Base-by-base conservation (phyloP, 2,888 invertebrate species). In the Dynastes hyllus region DNA sequence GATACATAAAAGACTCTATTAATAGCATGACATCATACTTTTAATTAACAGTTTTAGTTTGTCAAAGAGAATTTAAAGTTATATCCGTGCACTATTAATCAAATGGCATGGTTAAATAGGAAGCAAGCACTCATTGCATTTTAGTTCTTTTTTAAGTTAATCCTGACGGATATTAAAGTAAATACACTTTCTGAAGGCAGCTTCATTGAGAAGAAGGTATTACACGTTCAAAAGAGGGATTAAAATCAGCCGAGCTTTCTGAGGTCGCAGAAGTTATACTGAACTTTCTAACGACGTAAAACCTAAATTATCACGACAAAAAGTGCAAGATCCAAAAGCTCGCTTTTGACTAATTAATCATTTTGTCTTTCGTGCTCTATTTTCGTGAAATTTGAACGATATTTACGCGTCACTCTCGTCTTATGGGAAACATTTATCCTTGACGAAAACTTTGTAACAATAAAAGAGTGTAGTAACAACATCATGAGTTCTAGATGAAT, bases 191-290 rank as follows among this genome's bases (percentile, higher is more conserved):
- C 37, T 4, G 40, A 37, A 66, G 37, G 37, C 13, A 66, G 66
- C 40, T 40, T 66, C 66, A 66, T 66, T 40, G n/a, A 37, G 32
- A 65, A 65, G 65, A 13, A 32, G 40, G 66, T 66, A 66, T 22
- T 66, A 40, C 66, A 5, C n/a, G 22, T 66, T 66, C 45, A 66
- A 66, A 66, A 66, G 66, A 66, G 40, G 40, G 66, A 66, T 66
- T 66, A 66, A 66, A 37, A 66, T 66, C 66, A 66, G 40, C 16
- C 5, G 40, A 66, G 37, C n/a, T 40, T 40, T 66, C 40, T 40
- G 40, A 66, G 66, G 40, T 66, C 22, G 37, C 22, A 22, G 40
- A 66, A 66, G 66, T 66, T 66, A 40, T 37, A 66, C 40, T 66
- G 13, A 66, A 66, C 66, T 66, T 66, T 66, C 13, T 66, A 40